Percentiles rank a stretch among this genome's conserved stretches.
Conservation (phyloP, 2,888 invertebrate species). For the Andrena camellia region DNA sequence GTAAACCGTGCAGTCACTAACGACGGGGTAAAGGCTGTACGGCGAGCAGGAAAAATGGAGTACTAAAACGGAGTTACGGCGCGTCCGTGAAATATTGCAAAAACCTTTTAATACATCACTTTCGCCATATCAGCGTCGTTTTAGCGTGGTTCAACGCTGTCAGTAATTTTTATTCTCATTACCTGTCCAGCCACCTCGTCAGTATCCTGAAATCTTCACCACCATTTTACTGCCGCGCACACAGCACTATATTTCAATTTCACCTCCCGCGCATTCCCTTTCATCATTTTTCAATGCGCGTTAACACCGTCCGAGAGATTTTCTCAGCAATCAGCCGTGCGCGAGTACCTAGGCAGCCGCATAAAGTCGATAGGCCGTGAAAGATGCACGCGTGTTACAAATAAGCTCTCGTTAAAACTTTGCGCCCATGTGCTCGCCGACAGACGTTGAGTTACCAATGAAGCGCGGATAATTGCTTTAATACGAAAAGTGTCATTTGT, state of each 20-base stretch:
- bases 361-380: not conserved
- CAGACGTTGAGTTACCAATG: not conserved
- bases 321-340: not conserved
- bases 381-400: not conserved
- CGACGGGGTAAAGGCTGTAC: constrained; percentile 17
- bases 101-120: constrained; percentile 34
- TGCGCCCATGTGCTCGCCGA: not conserved
- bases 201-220: not conserved
- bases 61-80: constrained; percentile 46
- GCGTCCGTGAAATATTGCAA: constrained; percentile 46
- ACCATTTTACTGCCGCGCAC: not conserved
- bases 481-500: not conserved
- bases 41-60: constrained; percentile 41
- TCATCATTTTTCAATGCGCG: not conserved
- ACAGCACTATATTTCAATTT: no score
- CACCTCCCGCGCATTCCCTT: not conserved
- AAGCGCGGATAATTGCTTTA: not conserved
- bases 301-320: no score
- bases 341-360: no score
- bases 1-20: constrained; percentile 16
- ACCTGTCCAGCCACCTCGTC: constrained; percentile 6
- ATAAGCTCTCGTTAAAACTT: not conserved
- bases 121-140: constrained; percentile 19
- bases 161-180: constrained; percentile 38
- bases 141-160: constrained; percentile 9